Evolutionary conservation across 2,888 invertebrate genomes (phyloP), one percentile per base, ranked within the genome.

Genomic region (Rotaria macrura): DNA sequence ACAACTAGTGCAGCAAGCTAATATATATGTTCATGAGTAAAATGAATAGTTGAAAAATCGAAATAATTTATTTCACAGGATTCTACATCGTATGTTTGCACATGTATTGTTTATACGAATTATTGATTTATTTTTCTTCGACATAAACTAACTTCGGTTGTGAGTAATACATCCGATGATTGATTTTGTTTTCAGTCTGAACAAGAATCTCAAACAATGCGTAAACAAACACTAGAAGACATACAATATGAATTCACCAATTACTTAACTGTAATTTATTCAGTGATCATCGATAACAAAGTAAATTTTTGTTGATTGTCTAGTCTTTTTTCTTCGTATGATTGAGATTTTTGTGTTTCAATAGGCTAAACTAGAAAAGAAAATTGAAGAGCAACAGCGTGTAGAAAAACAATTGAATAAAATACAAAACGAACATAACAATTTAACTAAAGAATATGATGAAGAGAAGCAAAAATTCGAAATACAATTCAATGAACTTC

Each of bases 391-490:
- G 14, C 65, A 34, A 14, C 65, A 65, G 9, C 29, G 17, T 65
- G 6, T 17, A 29, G 65, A 65, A 65, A 29, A 65, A 65, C 65
- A 17, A 12, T 17, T 34, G 29, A 43, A 79, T 43, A 38, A 43
- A 79, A 9, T 79, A 10, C 20, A 79, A 25, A 23, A 40, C 3
- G 74, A 79, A 79, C 38, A 79, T 43, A 5, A 25, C 25, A 23
- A 79, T 43, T 43, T 79, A n/a, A 43, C 29, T 25, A 17, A 79
- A 79, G 23, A 87, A 87, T 14, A 88, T 90, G 74, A 88, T 89
- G 85, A 87, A 88, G 79, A 89, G 90, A 72, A 88, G 88, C 87
- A 85, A 87, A 84, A 85, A 87, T 10, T 86, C 89, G n/a, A 87
- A 89, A 87, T 86, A 87, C 47, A 88, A 88, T 85, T 87, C 88